Base-by-base conservation (phyloP, 2,113 vertebrate genomes). In the Phyllostomus hastatus region DNA sequence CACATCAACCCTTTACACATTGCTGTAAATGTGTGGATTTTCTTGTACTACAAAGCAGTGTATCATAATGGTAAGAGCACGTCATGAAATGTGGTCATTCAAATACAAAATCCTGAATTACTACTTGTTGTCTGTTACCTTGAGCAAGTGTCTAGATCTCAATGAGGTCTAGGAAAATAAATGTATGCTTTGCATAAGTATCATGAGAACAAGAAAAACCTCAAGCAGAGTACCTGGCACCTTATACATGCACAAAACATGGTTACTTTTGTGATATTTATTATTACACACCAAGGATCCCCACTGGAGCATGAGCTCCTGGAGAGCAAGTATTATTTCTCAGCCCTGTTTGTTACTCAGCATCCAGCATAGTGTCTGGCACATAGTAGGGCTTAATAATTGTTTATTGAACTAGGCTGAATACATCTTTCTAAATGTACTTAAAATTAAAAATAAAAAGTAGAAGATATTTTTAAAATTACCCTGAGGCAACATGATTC, bases 371-470 rank as follows among this genome's bases (percentile, higher is more conserved):
- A 46, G 35, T 10, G 0, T 57, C 33, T 83, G 66, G 1, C 78
- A n/a, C 2, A 50, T 2, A 67, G 9, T 19, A 57, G 57, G 19
- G 26, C 12, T 64, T 50, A 88, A 79, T 67, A 38, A 52, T 14
- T 88, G 20, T 46, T 72, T 76, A 84, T 69, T 87, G 67, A 84
- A 35, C 6, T 61, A 82, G 4, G 20, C 31, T 75, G 31, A 73
- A 93, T 28, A 70, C 2, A 35, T 52, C 16, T 6, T 92, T 89
- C 64, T 88, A 38, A 75, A 88, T 38, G 41, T 1, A 88, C 7
- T 24, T 35, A 86, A 95, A 48, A 54, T 90, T 79, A n/a, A 75
- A 87, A 93, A 67, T 22, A 94, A 79, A 88, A 90, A 22, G 26
- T 75, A 81, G 38, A 67, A 9, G 73, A 84, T 83, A 81, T 87